These are phyloP conservation scores for Bilobella aurantiaca DNA, from an alignment of 1,140 invertebrate species.

Conservation along the genomic window DNA sequence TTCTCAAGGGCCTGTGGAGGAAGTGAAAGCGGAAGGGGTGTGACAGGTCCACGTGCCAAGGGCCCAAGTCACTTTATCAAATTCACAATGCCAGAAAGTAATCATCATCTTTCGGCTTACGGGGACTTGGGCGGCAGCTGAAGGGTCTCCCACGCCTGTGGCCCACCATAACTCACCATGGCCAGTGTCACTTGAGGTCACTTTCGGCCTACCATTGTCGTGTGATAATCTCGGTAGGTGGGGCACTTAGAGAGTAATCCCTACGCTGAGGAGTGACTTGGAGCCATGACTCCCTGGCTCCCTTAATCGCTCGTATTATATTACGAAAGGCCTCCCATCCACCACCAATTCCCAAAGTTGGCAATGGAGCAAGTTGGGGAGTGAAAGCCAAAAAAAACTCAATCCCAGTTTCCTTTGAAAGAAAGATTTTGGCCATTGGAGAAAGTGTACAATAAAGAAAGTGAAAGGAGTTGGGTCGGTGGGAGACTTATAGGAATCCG, in stretches of 20 bases:
- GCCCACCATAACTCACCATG: background rate
- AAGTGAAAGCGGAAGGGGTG: conserved; percentile 1
- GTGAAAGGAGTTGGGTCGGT: no score
- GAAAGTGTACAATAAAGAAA: background rate
- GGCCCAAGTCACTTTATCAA: background rate
- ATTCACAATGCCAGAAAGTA: background rate
- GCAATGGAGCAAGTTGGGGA: background rate
- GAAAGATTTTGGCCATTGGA: background rate
- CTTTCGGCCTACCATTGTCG: background rate
- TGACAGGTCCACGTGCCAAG: conserved; percentile 1
- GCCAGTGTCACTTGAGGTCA: background rate
- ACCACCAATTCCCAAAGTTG: background rate
- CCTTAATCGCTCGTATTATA: background rate
- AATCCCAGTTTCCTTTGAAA: background rate
- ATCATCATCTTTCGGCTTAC: background rate
- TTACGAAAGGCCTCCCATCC: conserved; percentile 1
- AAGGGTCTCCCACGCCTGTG: background rate
- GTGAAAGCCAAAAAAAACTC: conserved; percentile 7
- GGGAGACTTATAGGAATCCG: background rate
- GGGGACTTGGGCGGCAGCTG: background rate
- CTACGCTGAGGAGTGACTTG: no score
- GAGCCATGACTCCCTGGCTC: background rate
- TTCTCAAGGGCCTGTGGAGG: background rate
- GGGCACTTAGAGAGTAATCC: no score
- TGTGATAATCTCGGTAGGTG: background rate